Evolutionary conservation across 2,113 vertebrate species (phyloP).

Genomic region (Lophura nycthemera): DNA sequence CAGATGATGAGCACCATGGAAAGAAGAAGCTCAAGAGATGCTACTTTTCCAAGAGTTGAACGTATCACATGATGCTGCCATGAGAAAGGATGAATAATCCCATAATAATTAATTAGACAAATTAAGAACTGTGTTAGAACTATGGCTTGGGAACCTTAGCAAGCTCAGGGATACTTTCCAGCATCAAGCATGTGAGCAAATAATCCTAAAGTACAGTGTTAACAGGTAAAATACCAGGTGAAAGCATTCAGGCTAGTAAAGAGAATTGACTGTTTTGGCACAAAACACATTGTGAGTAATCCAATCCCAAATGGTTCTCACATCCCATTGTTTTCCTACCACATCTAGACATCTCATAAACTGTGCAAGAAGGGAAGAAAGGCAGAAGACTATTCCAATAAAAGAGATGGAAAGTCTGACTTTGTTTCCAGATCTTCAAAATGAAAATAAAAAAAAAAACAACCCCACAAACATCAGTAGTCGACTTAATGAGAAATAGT

Average conservation of each 20-base stretch:
- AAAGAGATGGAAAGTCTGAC: fast-evolving
- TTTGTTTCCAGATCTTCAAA: neutral
- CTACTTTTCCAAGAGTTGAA: neutral
- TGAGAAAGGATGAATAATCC: neutral
- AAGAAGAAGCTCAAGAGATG: neutral
- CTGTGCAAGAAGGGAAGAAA: neutral
- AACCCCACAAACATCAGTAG: neutral
- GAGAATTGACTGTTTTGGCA: neutral
- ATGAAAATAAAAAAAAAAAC: no score
- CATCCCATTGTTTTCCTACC: neutral
- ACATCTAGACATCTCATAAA: neutral
- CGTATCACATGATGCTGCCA: neutral
- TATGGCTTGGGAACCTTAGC: neutral
- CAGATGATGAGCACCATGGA: neutral
- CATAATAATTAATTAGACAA: neutral
- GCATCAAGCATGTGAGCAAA: neutral
- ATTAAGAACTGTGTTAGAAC: neutral
- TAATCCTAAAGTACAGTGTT: neutral
- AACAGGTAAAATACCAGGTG: neutral
- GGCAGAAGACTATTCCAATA: neutral
- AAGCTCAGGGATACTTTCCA: neutral
- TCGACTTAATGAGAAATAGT: neutral
- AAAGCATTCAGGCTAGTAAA: neutral
- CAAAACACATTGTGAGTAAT: neutral
- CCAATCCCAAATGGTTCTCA: neutral